These are phyloP conservation scores for Clanis bilineata DNA, from an alignment of 2,888 invertebrate genomes.

Conservation along the genomic window DNA sequence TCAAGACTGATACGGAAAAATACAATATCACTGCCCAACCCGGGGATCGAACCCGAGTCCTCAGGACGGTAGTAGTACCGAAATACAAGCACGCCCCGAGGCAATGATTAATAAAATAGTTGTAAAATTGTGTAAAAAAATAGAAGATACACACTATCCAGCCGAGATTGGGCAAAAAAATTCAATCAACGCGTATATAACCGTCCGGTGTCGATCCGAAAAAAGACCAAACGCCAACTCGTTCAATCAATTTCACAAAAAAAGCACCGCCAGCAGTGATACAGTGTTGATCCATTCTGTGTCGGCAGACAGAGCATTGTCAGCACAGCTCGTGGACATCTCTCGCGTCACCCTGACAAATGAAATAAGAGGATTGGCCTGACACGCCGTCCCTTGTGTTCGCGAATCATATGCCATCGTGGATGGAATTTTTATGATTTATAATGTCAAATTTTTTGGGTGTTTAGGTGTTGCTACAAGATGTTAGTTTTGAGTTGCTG, in stretches of 20 bases:
- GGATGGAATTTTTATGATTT: slow-evolving; percentile 14
- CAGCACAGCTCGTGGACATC: slow-evolving; percentile 53
- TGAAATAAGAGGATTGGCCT: slow-evolving; percentile 73
- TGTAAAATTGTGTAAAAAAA: not conserved
- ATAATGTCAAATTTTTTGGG: slow-evolving; percentile 1
- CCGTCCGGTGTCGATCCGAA: not conserved
- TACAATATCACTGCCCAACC: too few species aligned
- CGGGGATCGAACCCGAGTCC: too few species aligned
- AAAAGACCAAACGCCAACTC: not conserved
- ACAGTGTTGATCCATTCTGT: slow-evolving; percentile 49
- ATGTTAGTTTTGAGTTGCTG: too few species aligned
- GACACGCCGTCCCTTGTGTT: slow-evolving; percentile 32
- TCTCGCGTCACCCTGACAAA: slow-evolving; percentile 63
- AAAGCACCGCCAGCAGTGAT: slow-evolving; percentile 32
- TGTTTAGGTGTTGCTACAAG: not conserved
- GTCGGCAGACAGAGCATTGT: slow-evolving; percentile 65
- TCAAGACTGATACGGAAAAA: too few species aligned
- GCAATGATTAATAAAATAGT: too few species aligned
- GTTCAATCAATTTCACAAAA: slow-evolving; percentile 13
- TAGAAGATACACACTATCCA: not conserved
- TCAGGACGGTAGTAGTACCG: too few species aligned
- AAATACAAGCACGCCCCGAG: too few species aligned
- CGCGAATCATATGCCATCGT: slow-evolving; percentile 15
- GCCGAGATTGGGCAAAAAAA: not conserved
- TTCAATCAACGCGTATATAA: not conserved